Percentiles rank a stretch among this genome's conserved stretches.
Conservation (phyloP, 2,888 invertebrate genomes). For the Clusia tigrina region DNA sequence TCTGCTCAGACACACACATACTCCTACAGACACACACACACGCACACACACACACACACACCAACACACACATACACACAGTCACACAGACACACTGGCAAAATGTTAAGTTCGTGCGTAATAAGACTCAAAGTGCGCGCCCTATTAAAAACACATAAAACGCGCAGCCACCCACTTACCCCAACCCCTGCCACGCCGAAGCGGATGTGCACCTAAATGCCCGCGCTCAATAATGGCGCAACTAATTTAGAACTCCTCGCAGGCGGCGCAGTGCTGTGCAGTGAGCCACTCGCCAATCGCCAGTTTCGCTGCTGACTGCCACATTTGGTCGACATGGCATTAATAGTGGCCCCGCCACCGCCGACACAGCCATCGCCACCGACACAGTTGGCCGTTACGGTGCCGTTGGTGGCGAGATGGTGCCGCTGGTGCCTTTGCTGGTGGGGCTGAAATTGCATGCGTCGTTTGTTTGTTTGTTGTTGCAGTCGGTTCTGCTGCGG, state of each 20-base stretch:
- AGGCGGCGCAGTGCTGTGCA: background rate
- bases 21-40: no score
- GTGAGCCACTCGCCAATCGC: background rate
- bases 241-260: background rate
- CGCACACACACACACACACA: no score
- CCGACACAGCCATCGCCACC: conserved; percentile 38
- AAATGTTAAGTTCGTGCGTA: conserved; percentile 31
- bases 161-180: conserved; percentile 46
- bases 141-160: conserved; percentile 53
- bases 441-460: conserved; percentile 1
- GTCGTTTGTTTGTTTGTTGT: background rate
- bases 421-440: background rate
- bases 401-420: background rate
- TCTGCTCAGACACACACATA: no score
- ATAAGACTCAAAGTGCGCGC: conserved; percentile 29
- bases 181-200: conserved; percentile 26
- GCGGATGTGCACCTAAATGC: no score
- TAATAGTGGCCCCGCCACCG: conserved; percentile 43
- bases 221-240: no score
- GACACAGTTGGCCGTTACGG: background rate
- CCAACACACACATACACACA: no score
- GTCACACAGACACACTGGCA: conserved; percentile 12
- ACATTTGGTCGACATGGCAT: no score
- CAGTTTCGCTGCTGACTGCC: background rate
- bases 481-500: conserved; percentile 16